Conservation (phyloP, 2,888 invertebrate species). For the Boloria selene region DNA sequence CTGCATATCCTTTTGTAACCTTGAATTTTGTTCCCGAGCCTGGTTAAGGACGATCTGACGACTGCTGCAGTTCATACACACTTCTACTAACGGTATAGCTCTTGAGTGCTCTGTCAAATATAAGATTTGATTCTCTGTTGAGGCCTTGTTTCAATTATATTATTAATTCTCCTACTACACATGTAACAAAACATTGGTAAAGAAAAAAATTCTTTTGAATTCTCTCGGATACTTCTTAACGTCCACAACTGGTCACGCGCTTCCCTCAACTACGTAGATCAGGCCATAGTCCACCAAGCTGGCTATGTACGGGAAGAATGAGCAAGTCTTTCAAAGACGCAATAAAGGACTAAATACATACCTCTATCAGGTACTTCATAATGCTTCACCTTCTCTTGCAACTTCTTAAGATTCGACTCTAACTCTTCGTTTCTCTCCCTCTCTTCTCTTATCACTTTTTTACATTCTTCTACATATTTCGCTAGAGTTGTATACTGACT, state of each 20-base stretch:
- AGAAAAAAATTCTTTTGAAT: too few relatives aligned
- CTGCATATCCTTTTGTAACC: constrained; percentile 85
- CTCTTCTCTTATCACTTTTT: constrained; percentile 72
- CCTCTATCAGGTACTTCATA: constrained; percentile 71
- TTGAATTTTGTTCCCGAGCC: constrained; percentile 79
- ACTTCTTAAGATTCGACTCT: constrained; percentile 61
- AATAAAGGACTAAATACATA: too few relatives aligned
- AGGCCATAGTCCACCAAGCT: too few relatives aligned
- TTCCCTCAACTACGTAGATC: too few relatives aligned
- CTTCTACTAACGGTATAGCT: constrained; percentile 68
- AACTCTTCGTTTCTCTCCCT: constrained; percentile 59
- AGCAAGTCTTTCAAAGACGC: too few relatives aligned
- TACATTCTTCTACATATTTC: constrained; percentile 78
- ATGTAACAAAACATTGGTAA: neutral
- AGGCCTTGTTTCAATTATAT: neutral
- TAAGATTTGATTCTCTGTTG: neutral
- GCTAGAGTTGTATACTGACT: constrained; percentile 74
- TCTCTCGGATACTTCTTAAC: too few relatives aligned
- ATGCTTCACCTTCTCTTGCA: constrained; percentile 66
- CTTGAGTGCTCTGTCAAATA: constrained; percentile 51
- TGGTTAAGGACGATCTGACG: constrained; percentile 74
- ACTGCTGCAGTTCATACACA: constrained; percentile 77
- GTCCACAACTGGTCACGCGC: too few relatives aligned
- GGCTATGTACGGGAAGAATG: too few relatives aligned
- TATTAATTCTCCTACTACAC: neutral